Percentiles rank a stretch among this genome's conserved stretches.
Evolutionary conservation across 2,113 vertebrate genomes (phyloP).

Genomic region (Lucifuga dentata): DNA sequence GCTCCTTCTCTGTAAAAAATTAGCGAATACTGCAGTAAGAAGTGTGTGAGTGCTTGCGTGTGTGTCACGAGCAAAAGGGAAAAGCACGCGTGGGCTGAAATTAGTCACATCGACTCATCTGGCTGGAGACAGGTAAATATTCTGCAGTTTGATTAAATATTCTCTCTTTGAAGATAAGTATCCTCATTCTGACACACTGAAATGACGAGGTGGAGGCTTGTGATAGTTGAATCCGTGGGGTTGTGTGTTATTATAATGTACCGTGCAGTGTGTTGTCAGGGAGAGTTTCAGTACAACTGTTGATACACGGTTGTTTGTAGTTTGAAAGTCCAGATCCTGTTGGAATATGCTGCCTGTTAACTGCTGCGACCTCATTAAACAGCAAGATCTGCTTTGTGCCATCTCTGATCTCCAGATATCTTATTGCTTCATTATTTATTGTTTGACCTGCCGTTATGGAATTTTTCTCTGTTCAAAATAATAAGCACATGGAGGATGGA

Average conservation of each 20-base stretch:
- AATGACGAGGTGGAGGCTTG: constrained; percentile 63
- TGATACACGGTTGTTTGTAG: constrained; percentile 50
- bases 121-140: constrained; percentile 60
- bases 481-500: background rate
- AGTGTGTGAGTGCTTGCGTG: constrained; percentile 35
- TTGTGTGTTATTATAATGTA: background rate
- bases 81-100: constrained; percentile 32
- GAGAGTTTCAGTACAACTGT: constrained; percentile 64
- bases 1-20: constrained; percentile 63
- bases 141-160: constrained; percentile 23
- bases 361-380: constrained; percentile 42
- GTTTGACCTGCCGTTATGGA: constrained; percentile 5
- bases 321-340: constrained; percentile 50
- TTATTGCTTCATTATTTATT: constrained; percentile 22
- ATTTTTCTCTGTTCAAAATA: background rate
- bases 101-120: constrained; percentile 20
- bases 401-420: too few species aligned
- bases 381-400: constrained; percentile 11
- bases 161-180: constrained; percentile 30
- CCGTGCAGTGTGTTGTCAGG: background rate
- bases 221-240: constrained; percentile 21
- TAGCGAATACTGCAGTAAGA: constrained; percentile 76
- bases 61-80: constrained; percentile 39
- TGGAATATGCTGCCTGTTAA: constrained; percentile 29
- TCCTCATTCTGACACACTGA: constrained; percentile 48